These are phyloP conservation scores for Clanis bilineata DNA, from an alignment of 2,888 invertebrate species.

Conservation along the genomic window DNA sequence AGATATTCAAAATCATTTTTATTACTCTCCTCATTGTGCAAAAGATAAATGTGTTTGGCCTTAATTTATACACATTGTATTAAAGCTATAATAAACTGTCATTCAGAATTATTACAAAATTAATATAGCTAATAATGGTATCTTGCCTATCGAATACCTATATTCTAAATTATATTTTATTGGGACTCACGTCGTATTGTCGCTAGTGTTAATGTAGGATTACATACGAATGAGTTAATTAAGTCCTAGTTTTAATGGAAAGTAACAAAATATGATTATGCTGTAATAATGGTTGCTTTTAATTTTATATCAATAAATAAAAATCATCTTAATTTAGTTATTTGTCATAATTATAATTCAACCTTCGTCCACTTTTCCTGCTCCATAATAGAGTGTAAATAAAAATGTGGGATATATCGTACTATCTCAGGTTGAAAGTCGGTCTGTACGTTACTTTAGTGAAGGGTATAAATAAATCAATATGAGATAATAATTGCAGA, in stretches of 20 bases:
- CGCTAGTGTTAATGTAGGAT: conserved; percentile 37
- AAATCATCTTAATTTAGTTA: conserved; percentile 40
- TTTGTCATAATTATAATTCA: conserved; percentile 19
- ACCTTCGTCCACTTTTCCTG: not conserved
- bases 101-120: not conserved
- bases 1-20: not conserved
- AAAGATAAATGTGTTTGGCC: not conserved
- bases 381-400: not conserved
- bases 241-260: conserved; percentile 55
- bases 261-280: conserved; percentile 62
- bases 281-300: conserved; percentile 80
- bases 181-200: conserved; percentile 37
- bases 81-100: not conserved
- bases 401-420: no score
- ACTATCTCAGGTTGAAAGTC: no score
- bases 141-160: conserved; percentile 22
- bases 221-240: conserved; percentile 39
- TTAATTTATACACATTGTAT: not conserved
- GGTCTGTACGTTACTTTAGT: no score
- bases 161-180: conserved; percentile 32
- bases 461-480: no score
- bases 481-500: not conserved
- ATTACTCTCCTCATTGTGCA: not conserved
- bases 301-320: conserved; percentile 78
- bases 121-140: not conserved